These are phyloP conservation scores for Macrosoma leucophasiata DNA, from an alignment of 2,888 invertebrate species.

Conservation along the genomic window DNA sequence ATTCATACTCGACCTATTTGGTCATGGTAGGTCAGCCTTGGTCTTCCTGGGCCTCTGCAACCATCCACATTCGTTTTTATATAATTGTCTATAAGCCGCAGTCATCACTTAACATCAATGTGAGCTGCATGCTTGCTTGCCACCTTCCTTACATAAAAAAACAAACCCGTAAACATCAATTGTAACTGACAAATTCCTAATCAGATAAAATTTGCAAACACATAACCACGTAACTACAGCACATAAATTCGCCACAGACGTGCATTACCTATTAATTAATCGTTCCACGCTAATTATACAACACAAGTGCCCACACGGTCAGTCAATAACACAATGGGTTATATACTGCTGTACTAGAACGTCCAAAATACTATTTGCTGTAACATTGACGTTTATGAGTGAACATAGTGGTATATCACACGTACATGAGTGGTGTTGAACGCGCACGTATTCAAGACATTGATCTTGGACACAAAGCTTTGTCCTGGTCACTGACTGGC, in stretches of 20 bases:
- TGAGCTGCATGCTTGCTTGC: too few species aligned
- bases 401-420: slow-evolving; percentile 29
- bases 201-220: too few species aligned
- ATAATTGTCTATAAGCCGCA: too few species aligned
- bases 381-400: slow-evolving; percentile 41
- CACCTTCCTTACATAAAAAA: too few species aligned
- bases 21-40: too few species aligned
- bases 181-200: too few species aligned
- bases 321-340: slow-evolving; percentile 52
- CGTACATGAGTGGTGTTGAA: slow-evolving; percentile 43
- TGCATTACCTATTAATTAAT: slow-evolving; percentile 68
- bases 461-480: slow-evolving; percentile 61
- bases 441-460: slow-evolving; percentile 52
- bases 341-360: slow-evolving; percentile 22
- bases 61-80: too few species aligned
- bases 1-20: too few species aligned
- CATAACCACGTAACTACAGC: slow-evolving; percentile 23
- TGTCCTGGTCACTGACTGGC: slow-evolving; percentile 49
- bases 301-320: slow-evolving; percentile 53
- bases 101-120: too few species aligned
- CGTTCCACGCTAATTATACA: slow-evolving; percentile 63
- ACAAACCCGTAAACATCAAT: too few species aligned
- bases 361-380: slow-evolving; percentile 31
- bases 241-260: slow-evolving; percentile 42
- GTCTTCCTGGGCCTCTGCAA: too few species aligned